Conservation (phyloP, 2,113 vertebrate species). For the Cyanoramphus novaezelandiae region DNA sequence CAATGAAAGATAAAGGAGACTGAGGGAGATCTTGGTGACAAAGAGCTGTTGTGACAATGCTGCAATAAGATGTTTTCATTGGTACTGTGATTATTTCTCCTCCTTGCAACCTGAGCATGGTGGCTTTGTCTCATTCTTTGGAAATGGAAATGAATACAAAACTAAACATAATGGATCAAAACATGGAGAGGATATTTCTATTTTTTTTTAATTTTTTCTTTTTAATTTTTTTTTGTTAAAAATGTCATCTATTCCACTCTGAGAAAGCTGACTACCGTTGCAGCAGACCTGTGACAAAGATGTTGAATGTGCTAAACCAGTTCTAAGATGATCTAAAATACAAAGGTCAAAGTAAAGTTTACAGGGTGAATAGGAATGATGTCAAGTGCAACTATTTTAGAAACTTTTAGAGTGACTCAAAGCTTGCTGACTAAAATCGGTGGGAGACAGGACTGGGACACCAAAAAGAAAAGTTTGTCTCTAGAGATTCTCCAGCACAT, state of each 20-base stretch:
- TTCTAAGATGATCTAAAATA: background rate
- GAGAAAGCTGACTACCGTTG: background rate
- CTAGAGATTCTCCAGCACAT: background rate
- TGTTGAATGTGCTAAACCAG: background rate
- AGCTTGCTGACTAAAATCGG: background rate
- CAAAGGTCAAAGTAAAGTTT: slow-evolving; percentile 14
- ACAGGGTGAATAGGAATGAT: background rate
- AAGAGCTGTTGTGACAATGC: background rate
- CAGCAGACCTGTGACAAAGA: background rate
- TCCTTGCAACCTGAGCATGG: background rate
- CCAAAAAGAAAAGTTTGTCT: background rate
- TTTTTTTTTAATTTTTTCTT: background rate
- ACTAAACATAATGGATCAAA: background rate
- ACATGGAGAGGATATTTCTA: background rate
- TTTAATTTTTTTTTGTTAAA: background rate
- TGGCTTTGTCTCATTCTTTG: background rate
- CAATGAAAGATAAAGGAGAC: background rate
- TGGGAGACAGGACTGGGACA: background rate
- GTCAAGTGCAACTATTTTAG: background rate
- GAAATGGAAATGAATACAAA: background rate
- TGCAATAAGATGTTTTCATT: background rate
- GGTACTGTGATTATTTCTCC: background rate
- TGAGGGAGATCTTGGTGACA: background rate
- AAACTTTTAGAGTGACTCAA: background rate
- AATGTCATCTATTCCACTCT: background rate